phyloP scores from a whole-genome alignment of 2,797 vertebrate species.

The Kryptolebias ocellatus region DNA sequence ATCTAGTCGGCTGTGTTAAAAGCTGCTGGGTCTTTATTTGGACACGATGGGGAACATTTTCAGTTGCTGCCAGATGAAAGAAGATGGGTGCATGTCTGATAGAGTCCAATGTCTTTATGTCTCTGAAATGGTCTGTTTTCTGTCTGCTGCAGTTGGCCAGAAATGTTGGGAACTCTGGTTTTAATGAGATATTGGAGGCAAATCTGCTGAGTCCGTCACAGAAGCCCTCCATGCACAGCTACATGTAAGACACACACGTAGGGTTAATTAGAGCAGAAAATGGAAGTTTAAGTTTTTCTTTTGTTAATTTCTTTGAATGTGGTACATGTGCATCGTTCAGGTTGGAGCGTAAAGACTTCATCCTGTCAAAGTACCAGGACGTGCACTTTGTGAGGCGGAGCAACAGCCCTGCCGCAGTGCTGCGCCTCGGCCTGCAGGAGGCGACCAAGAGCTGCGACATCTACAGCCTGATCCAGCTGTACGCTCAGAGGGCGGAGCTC shows the following conservation, averaged over 20 bases:
- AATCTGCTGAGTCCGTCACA: slow-evolving; percentile 78
- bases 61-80: background rate
- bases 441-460: slow-evolving; percentile 81
- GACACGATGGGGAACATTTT: background rate
- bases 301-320: too few relatives aligned
- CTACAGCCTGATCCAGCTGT: slow-evolving; percentile 84
- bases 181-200: slow-evolving; percentile 87
- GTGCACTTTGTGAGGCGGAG: slow-evolving; percentile 80
- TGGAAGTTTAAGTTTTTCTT: background rate
- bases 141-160: slow-evolving; percentile 73
- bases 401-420: slow-evolving; percentile 55
- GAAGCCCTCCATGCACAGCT: slow-evolving; percentile 84
- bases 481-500: slow-evolving; percentile 82
- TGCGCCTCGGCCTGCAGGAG: slow-evolving; percentile 76
- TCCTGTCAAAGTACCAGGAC: slow-evolving; percentile 85
- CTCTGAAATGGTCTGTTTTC: background rate
- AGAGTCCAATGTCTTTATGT: background rate
- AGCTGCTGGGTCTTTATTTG: background rate
- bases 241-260: slow-evolving; percentile 79
- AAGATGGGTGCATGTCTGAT: background rate
- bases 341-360: slow-evolving; percentile 77
- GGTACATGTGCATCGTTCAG: slow-evolving; percentile 25
- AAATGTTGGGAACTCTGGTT: slow-evolving; percentile 86
- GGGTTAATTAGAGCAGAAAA: background rate
- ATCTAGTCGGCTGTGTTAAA: too few relatives aligned